Conservation (phyloP, 2,888 invertebrate species). For the Clistopyga incitator region DNA sequence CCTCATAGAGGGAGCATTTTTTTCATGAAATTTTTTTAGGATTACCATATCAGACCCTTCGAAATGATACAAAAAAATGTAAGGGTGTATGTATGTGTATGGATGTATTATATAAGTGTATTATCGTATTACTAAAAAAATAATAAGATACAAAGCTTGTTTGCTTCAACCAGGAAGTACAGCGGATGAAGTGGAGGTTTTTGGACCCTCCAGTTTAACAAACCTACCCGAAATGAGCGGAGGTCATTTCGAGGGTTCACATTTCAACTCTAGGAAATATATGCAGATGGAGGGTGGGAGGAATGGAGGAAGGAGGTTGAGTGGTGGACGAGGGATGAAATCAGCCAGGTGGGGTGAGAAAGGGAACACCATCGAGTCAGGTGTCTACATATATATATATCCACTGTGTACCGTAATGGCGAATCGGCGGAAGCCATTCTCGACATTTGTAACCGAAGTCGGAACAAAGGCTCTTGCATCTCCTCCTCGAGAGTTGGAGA, state of each 20-base stretch:
- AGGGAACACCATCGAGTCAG: conserved; percentile 42
- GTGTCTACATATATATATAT: conserved; percentile 26
- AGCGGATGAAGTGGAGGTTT: too few relatives aligned
- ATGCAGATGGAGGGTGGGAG: not conserved
- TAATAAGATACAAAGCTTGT: too few relatives aligned
- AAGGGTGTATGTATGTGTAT: too few relatives aligned
- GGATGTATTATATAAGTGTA: too few relatives aligned
- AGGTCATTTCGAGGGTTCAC: not conserved
- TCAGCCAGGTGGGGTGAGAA: conserved; percentile 30
- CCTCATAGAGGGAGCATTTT: too few relatives aligned
- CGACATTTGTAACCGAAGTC: conserved; percentile 78
- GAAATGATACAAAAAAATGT: too few relatives aligned
- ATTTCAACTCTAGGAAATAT: conserved; percentile 12
- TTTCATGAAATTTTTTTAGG: too few relatives aligned
- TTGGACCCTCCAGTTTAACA: not conserved
- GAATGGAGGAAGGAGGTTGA: conserved; percentile 27
- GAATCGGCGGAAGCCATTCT: conserved; percentile 71
- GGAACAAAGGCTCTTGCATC: conserved; percentile 74
- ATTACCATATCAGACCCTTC: too few relatives aligned
- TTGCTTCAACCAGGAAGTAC: too few relatives aligned
- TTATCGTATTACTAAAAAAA: too few relatives aligned
- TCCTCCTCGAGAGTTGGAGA: conserved; percentile 33
- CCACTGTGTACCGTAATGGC: conserved; percentile 29
- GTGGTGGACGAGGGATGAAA: conserved; percentile 50
- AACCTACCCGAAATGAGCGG: not conserved